A percentile compares a stretch with the other conserved stretches of the same genome.
These are phyloP conservation scores for Eutolmus rufibarbis DNA, from an alignment of 2,888 invertebrate species.

Conservation along the genomic window DNA sequence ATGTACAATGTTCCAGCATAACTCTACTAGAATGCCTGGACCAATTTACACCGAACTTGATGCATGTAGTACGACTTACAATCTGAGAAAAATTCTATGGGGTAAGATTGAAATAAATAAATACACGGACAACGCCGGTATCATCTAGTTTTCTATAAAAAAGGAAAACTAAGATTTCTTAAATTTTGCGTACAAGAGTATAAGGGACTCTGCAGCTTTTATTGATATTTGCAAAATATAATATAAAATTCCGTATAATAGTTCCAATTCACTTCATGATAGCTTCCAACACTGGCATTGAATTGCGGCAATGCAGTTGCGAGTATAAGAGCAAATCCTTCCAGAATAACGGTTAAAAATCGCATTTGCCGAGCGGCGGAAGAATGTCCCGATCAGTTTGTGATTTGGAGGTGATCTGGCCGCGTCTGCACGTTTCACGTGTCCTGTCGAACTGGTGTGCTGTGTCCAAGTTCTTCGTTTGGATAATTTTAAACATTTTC, in stretches of 20 bases:
- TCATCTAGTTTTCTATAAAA: too few relatives aligned
- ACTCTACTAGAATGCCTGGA: too few relatives aligned
- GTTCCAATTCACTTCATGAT: background rate
- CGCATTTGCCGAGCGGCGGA: background rate
- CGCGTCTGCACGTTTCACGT: background rate
- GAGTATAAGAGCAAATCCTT: background rate
- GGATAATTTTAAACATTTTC: conserved; percentile 17
- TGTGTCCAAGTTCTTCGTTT: conserved; percentile 2
- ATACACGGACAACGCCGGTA: too few relatives aligned
- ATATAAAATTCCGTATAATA: background rate
- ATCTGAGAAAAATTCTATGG: too few relatives aligned
- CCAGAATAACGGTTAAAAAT: background rate
- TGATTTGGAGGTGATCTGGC: background rate
- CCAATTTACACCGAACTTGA: too few relatives aligned
- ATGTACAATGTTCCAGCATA: too few relatives aligned
- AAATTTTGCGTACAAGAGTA: too few relatives aligned
- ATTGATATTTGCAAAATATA: background rate
- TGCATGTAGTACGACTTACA: too few relatives aligned
- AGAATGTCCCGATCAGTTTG: background rate
- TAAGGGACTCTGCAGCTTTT: too few relatives aligned
- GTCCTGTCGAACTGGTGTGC: conserved; percentile 1
- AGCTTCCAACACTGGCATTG: background rate
- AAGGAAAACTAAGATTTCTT: too few relatives aligned
- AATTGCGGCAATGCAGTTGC: background rate
- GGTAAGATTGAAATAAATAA: too few relatives aligned